phyloP scores from a whole-genome alignment of 2,888 invertebrate species.

The Ellobium chinense region DNA sequence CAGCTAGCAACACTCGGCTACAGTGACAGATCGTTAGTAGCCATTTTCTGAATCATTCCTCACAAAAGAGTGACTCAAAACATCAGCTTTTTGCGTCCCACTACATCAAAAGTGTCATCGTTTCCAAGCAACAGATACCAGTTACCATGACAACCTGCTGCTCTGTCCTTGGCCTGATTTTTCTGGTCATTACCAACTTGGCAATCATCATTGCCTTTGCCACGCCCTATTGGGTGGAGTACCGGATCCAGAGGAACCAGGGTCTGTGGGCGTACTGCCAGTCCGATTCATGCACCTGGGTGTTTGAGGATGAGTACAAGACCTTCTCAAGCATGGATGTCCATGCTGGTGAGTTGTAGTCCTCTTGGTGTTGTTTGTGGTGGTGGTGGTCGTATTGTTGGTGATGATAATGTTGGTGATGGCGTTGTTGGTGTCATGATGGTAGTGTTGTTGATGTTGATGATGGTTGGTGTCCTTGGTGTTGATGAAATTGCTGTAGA shows the following conservation, averaged over 20 bases:
- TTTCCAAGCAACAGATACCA: too few relatives aligned
- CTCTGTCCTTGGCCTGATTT: conserved; percentile 63
- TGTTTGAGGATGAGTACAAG: conserved; percentile 54
- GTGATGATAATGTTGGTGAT: too few relatives aligned
- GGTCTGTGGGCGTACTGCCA: conserved; percentile 64
- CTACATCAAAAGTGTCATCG: too few relatives aligned
- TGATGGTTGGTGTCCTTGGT: conserved; percentile 21
- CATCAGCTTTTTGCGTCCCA: too few relatives aligned
- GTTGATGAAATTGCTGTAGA: conserved; percentile 26
- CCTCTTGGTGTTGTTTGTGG: neutral
- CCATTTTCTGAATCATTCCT: too few relatives aligned
- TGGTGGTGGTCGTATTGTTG: conserved; percentile 18
- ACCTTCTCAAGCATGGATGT: neutral
- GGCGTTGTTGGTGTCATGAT: neutral
- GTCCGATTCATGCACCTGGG: conserved; percentile 58
- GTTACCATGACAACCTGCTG: conserved; percentile 57
- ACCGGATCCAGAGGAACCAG: conserved; percentile 36
- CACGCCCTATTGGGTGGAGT: conserved; percentile 46
- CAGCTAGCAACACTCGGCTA: too few relatives aligned
- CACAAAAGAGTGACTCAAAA: too few relatives aligned
- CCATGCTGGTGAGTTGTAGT: conserved; percentile 31
- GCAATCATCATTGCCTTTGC: conserved; percentile 46
- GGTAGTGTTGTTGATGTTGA: conserved; percentile 13
- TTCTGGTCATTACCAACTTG: conserved; percentile 65
- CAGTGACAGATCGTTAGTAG: too few relatives aligned